Evolutionary conservation across 1,140 invertebrate species (phyloP).

Genomic region (Euwallacea similis): DNA sequence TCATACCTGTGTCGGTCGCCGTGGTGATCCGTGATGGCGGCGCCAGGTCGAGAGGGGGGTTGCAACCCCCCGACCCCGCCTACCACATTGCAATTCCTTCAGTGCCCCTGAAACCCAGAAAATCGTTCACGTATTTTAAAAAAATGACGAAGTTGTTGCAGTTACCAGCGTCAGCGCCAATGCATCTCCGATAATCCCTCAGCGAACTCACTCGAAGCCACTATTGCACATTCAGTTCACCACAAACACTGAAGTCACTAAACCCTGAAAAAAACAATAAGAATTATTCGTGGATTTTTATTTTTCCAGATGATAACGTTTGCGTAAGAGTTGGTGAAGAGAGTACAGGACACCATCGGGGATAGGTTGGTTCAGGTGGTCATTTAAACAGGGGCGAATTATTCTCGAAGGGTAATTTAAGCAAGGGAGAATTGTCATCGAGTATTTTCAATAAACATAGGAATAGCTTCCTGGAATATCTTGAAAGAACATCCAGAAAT

Average conservation of each 20-base stretch:
- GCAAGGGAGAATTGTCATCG: no score
- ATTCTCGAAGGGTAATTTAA: no score
- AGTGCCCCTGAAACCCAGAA: slow-evolving; percentile 35
- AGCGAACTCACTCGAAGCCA: slow-evolving; percentile 6
- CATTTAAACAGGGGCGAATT: no score
- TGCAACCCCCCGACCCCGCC: slow-evolving; percentile 51
- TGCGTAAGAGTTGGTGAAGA: no score
- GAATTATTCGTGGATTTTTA: not conserved
- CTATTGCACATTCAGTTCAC: slow-evolving; percentile 15
- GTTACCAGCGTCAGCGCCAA: slow-evolving; percentile 24
- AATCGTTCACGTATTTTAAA: not conserved
- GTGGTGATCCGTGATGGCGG: slow-evolving; percentile 54
- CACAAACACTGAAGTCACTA: slow-evolving; percentile 2
- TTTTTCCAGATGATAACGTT: not conserved
- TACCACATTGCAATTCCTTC: slow-evolving; percentile 48
- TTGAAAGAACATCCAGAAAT: no score
- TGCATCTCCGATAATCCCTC: slow-evolving; percentile 4
- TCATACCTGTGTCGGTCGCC: slow-evolving; percentile 53
- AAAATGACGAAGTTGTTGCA: not conserved
- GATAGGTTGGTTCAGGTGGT: no score
- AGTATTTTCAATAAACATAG: no score
- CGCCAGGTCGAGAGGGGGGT: slow-evolving; percentile 53
- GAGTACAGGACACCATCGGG: no score
- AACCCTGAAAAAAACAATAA: slow-evolving; percentile 16
- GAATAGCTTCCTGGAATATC: no score